phyloP scores from a whole-genome alignment of 2,797 vertebrate genomes.

The Phylloscopus collybita region DNA sequence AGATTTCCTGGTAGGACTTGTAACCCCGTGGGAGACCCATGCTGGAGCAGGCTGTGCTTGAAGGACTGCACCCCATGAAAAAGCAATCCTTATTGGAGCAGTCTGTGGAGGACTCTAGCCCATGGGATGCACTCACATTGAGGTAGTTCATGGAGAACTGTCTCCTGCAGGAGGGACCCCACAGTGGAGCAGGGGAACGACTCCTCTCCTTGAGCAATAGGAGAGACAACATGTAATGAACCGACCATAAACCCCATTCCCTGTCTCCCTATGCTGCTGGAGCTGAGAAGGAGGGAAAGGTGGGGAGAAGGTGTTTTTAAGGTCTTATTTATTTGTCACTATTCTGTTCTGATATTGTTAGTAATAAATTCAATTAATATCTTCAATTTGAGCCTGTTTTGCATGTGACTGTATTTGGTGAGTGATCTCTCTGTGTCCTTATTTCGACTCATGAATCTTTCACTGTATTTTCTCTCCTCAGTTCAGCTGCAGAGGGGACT shows the following conservation, averaged over 20 bases:
- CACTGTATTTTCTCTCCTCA: neutral
- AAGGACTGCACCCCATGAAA: neutral
- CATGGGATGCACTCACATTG: neutral
- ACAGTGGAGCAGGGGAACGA: fast-evolving
- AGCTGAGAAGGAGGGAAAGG: neutral
- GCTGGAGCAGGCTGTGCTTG: neutral
- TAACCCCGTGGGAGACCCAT: neutral
- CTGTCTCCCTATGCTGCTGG: neutral
- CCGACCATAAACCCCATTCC: neutral
- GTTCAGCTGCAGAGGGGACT: neutral
- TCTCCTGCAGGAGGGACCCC: fast-evolving
- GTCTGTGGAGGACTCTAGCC: neutral
- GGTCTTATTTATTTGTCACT: neutral
- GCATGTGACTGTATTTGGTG: neutral
- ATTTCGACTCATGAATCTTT: neutral
- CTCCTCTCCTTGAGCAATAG: neutral
- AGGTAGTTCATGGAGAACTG: neutral
- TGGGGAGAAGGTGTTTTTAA: neutral
- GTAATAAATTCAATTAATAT: neutral
- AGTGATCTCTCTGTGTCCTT: neutral
- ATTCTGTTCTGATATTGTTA: neutral
- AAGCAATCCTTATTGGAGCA: neutral
- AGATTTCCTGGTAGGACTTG: neutral
- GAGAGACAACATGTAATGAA: neutral
- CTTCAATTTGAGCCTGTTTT: neutral